Evolutionary conservation across 92 coral and sea anemone genomes (phyloP), one percentile per base, ranked within the genome.

Genomic region (Ricordea florida): DNA sequence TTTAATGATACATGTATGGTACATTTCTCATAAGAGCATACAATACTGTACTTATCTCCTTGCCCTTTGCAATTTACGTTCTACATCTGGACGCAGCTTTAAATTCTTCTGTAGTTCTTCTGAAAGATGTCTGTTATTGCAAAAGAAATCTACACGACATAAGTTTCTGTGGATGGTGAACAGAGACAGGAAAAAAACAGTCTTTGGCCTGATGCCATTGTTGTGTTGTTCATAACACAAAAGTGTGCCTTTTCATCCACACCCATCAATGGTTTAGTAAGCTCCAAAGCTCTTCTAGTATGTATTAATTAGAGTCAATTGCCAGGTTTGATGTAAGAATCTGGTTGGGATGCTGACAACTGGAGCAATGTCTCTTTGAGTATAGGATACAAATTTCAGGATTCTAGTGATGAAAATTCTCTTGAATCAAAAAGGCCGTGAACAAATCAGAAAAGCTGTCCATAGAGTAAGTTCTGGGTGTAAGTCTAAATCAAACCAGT

Each of bases 41-140:
- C n/a, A n/a, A n/a, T n/a, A n/a, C n/a, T n/a, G n/a, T n/a, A n/a
- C n/a, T n/a, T n/a, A n/a, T 46, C 4, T 11, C 16, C 80, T 57
- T 68, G 83, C 97, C 93, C 85, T 91, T 16, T 91, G 97, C 38
- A 91, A 48, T 26, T 76, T 79, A 23, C 97, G 89, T 26, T 91
- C 97, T 32, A 91, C 57, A 37, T 91, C 97, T 57, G 93, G 92
- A 36, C 93, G 87, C 7, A 57, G 49, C 57, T 68, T 91, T 18
- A 91, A 76, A 43, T 69, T 55, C 57, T 79, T 88, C 71, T 83
- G 90, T 36, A 91, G 59, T 17, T 69, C 87, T 28, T 87, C 97
- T 10, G 92, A 82, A 46, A 91, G 51, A 16, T 62, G 79, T 30
- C 87, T 57, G 62, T 91, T 87, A 13, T 44, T 66, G 47, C 64